Percentiles rank a stretch among this genome's conserved stretches.
phyloP scores from a whole-genome alignment of 1,140 invertebrate species.

The Idris sp. region DNA sequence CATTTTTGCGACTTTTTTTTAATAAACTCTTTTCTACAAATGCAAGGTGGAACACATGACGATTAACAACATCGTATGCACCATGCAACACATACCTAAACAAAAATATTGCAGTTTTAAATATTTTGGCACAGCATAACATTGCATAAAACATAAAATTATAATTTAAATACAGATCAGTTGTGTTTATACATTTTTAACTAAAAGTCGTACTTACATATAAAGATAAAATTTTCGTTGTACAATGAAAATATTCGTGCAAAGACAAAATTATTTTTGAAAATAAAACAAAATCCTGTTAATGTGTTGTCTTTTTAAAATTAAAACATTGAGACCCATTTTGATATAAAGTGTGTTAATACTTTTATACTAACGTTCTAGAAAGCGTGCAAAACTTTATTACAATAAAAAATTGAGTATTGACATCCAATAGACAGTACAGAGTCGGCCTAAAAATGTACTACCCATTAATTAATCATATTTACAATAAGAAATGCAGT shows the following conservation, averaged over 20 bases:
- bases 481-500: slow-evolving; percentile 21
- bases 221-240: no score
- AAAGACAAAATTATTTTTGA: no score
- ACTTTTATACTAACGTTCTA: slow-evolving; percentile 18
- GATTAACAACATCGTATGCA: slow-evolving; percentile 28
- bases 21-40: slow-evolving; percentile 20
- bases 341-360: slow-evolving; percentile 26
- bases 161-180: slow-evolving; percentile 10
- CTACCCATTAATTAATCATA: slow-evolving; percentile 2
- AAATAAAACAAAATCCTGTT: neutral
- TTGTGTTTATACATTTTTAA: no score
- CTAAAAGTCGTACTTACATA: no score
- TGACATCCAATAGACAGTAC: slow-evolving; percentile 38
- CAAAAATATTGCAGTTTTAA: slow-evolving; percentile 10
- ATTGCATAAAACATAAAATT: slow-evolving; percentile 14
- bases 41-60: slow-evolving; percentile 39
- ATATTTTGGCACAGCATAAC: slow-evolving; percentile 45
- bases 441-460: slow-evolving; percentile 32
- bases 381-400: slow-evolving; percentile 17
- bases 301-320: no score
- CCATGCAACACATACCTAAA: slow-evolving; percentile 39
- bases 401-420: slow-evolving; percentile 27
- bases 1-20: slow-evolving; percentile 15
- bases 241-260: no score
- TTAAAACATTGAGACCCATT: no score